Base-by-base conservation (phyloP, 2,888 invertebrate genomes). In the Tridacna gigas region DNA sequence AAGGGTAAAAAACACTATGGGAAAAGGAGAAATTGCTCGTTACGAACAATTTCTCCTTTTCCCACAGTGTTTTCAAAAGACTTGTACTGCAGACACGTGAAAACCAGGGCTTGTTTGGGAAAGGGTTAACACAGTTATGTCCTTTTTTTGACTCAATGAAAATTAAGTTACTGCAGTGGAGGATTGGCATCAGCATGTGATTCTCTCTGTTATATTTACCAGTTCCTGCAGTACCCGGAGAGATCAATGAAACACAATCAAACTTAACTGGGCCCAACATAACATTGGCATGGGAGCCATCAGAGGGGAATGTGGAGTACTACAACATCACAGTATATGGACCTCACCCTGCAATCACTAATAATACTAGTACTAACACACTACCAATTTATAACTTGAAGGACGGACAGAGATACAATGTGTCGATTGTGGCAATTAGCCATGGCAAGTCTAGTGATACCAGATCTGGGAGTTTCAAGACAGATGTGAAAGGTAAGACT, bases 171-270 rank as follows among this genome's bases (percentile, higher is more conserved):
- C 28, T 15, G 13, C 45, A 37, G 4, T 67, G 3, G 13, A 37
- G 13, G 5, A 2, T 1, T 37, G 28, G 15, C 67, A 2, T 26
- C 37, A 28, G 15, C 7, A 25, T 18, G 26, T 22, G 37, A 9
- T 66, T 28, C 5, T 51, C 25, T 73, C 5, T 51, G 22, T 63
- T 15, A 37, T 37, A 4, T 37, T 37, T 37, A 37, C 37, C 65
- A 75, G 75, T 20, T 61, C 75, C 75, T 22, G 61, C 45, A 37
- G 2, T 28, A 11, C 75, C 75, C 3, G 75, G 75, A 0, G 15
- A 28, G 18, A 28, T 74, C 26, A 45, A 45, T 65, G 9, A 15
- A 12, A 74, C 56, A 74, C 47, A 37, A 22, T 63, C 75, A 12
- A n/a, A 22, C 9, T 65, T 65, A 13, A 45, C 9, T 25, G 75